Evolutionary conservation across 2,888 invertebrate genomes (phyloP).

Genomic region (Pyrrhosoma nymphula): DNA sequence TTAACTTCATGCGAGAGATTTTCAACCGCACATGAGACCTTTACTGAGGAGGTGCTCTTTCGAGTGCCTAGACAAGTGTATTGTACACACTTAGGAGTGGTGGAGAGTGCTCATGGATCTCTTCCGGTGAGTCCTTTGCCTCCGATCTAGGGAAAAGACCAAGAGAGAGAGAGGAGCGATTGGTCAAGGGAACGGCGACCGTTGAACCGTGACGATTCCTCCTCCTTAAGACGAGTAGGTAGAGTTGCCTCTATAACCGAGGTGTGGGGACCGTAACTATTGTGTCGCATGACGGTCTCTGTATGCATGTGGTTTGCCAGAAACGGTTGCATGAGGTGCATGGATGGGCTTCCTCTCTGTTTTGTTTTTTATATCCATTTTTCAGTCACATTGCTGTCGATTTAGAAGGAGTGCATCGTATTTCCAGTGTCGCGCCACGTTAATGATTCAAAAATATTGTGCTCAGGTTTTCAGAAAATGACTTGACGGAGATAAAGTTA

Average conservation of each 20-base stretch:
- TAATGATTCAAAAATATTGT: too few relatives aligned
- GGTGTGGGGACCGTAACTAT: conserved; percentile 2
- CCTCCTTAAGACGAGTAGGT: neutral
- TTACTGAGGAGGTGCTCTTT: too few relatives aligned
- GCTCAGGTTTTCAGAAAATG: too few relatives aligned
- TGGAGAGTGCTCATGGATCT: neutral
- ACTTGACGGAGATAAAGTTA: too few relatives aligned
- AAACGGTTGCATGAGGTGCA: conserved; percentile 42
- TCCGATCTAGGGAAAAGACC: neutral
- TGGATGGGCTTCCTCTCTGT: neutral
- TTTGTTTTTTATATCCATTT: neutral
- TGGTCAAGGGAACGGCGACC: conserved; percentile 50
- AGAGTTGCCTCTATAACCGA: conserved; percentile 28
- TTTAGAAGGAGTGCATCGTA: too few relatives aligned
- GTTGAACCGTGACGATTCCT: conserved; percentile 53
- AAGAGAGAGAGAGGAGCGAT: neutral
- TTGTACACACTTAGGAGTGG: too few relatives aligned
- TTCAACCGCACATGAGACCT: too few relatives aligned
- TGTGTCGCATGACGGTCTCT: neutral
- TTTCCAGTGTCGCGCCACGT: too few relatives aligned
- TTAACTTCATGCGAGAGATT: too few relatives aligned
- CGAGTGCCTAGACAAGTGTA: too few relatives aligned
- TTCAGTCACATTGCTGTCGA: too few relatives aligned
- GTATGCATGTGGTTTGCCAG: neutral
- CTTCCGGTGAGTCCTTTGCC: neutral